Base-by-base conservation (phyloP, 2,113 vertebrate species). In the Nasalis larvatus region DNA sequence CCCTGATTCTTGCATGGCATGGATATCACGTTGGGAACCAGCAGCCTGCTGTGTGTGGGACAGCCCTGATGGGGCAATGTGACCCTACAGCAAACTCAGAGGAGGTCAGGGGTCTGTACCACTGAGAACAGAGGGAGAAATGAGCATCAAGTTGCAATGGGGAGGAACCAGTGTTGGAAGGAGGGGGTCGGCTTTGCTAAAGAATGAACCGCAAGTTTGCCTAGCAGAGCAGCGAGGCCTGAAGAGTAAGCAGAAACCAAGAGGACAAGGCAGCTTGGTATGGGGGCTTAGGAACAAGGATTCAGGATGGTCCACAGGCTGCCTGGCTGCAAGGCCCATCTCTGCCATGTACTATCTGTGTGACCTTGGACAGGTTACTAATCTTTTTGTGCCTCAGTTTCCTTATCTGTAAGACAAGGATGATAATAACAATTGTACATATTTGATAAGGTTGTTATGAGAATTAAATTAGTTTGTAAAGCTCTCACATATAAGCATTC, bases 391-490 rank as follows among this genome's bases (percentile, higher is more conserved):
- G 32, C 66, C 66, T 68, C 32, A 68, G 66, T n/a, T 68, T 35
- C 66, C 32, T 94, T 89, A 45, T 89, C 40, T 60, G 35, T 74
- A 68, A 86, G 77, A 89, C 86, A 45, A 81, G 42, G 30, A 12
- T 76, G 45, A 17, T 68, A 3, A n/a, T 76, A 89, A 27, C 35
- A 77, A 42, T 83, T 71, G n/a, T 27, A 83, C 52, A 12, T 40
- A 52, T 37, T 82, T 52, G 37, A 81, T 85, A 93, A 56, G 27
- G 6, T 90, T 63, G 17, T 73, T 73, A n/a, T 20, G 58, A 78
- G 18, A 95, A 90, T 94, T 73, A 69, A 86, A 82, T 93, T 42
- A 63, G 21, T 78, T 71, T 83, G 35, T 83, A 73, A 84, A 78
- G 49, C 40, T 83, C 20, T 71, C 37, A 82, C 32, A 92, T 54